Evolutionary conservation across 2,797 vertebrate genomes (phyloP).

Genomic region (Thripadectes ignobilis): DNA sequence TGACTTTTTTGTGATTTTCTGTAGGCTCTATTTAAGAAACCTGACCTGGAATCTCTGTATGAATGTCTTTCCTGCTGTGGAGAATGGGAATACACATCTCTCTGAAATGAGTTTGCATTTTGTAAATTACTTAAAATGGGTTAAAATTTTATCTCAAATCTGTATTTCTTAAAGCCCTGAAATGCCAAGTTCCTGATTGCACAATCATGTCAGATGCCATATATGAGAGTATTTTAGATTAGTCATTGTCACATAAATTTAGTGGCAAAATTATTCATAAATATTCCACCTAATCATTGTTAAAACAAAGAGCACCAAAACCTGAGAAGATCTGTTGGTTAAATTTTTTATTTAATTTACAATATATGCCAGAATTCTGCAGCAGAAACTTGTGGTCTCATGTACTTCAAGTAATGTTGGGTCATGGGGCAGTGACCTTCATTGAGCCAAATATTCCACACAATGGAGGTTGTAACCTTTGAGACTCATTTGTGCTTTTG

Average conservation of each 20-base stretch:
- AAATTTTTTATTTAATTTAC: neutral
- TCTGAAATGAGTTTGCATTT: neutral
- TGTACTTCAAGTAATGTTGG: neutral
- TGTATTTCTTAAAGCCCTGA: neutral
- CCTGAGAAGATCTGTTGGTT: neutral
- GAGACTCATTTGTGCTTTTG: neutral
- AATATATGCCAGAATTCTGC: neutral
- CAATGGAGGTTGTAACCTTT: neutral
- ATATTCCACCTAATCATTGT: neutral
- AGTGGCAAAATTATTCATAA: neutral
- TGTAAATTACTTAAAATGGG: neutral
- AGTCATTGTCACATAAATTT: neutral
- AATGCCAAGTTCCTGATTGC: neutral
- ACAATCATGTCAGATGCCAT: neutral
- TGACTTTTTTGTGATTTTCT: neutral
- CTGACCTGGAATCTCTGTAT: neutral
- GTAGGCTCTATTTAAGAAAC: neutral
- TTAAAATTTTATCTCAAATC: neutral
- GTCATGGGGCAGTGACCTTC: neutral
- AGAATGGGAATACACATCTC: neutral
- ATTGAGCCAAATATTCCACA: neutral
- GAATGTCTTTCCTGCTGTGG: neutral
- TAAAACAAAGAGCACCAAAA: neutral
- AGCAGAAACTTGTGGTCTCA: neutral
- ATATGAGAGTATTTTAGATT: neutral